These are phyloP conservation scores for Exocentrus adspersus DNA, from an alignment of 2,888 invertebrate genomes.

Conservation along the genomic window DNA sequence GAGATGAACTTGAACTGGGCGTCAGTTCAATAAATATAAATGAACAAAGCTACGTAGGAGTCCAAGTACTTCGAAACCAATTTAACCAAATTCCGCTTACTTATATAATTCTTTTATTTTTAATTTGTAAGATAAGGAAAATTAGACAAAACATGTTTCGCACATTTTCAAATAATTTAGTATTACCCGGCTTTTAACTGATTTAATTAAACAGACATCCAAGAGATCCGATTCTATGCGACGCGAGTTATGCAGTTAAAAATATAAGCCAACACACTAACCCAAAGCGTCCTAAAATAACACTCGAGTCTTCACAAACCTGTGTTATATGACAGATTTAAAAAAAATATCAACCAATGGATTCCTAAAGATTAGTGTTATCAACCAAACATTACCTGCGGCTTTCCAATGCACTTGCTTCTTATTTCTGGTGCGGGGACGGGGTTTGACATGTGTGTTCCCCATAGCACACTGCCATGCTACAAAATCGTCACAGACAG, in stretches of 20 bases:
- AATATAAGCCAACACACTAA: conserved; percentile 42
- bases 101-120: too few species aligned
- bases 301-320: conserved; percentile 21
- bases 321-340: background rate
- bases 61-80: too few species aligned
- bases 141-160: too few species aligned
- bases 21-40: too few species aligned
- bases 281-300: conserved; percentile 44
- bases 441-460: conserved; percentile 72
- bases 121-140: too few species aligned
- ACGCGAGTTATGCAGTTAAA: conserved; percentile 39
- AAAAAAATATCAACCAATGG: background rate
- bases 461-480: conserved; percentile 67
- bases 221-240: background rate
- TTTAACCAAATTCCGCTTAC: too few species aligned
- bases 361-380: background rate
- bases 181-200: too few species aligned
- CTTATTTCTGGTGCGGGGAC: conserved; percentile 70
- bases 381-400: conserved; percentile 72
- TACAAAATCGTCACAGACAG: conserved; percentile 50
- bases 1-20: too few species aligned
- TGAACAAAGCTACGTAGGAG: too few species aligned
- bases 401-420: conserved; percentile 88
- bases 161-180: too few species aligned
- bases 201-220: too few species aligned